Evolutionary conservation across 2,113 vertebrate genomes (phyloP).

Genomic region (Hymenochirus boettgeri): DNA sequence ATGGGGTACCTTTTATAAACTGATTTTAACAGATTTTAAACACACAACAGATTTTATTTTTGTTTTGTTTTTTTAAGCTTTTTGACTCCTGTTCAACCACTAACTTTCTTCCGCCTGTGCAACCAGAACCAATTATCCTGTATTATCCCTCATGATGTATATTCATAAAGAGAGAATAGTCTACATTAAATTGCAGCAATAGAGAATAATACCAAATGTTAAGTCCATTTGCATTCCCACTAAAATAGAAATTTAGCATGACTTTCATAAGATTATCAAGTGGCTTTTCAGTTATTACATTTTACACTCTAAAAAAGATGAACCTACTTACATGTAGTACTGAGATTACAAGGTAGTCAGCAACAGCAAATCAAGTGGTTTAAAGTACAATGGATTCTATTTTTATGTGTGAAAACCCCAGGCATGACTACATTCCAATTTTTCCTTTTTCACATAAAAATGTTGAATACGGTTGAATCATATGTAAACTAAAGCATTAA

Average conservation of each 20-base stretch:
- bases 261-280: constrained; percentile 38
- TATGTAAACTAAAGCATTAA: constrained; percentile 40
- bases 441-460: constrained; percentile 32
- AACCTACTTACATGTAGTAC: constrained; percentile 29
- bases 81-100: no score
- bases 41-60: no score
- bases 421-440: constrained; percentile 41
- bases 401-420: constrained; percentile 40
- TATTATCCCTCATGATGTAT: no score
- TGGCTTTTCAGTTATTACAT: constrained; percentile 27
- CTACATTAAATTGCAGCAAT: no score
- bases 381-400: constrained; percentile 30
- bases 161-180: no score
- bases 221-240: constrained; percentile 9
- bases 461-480: constrained; percentile 39
- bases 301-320: constrained; percentile 36
- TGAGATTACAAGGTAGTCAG: constrained; percentile 37
- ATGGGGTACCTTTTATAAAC: no score
- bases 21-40: no score
- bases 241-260: constrained; percentile 19
- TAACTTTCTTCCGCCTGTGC: no score
- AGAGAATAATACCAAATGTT: no score
- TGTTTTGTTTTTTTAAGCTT: no score
- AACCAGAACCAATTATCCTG: no score
- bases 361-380: constrained; percentile 29